Evolutionary conservation across 1,140 invertebrate species (phyloP).

Genomic region (Meloidogyne floridensis): DNA sequence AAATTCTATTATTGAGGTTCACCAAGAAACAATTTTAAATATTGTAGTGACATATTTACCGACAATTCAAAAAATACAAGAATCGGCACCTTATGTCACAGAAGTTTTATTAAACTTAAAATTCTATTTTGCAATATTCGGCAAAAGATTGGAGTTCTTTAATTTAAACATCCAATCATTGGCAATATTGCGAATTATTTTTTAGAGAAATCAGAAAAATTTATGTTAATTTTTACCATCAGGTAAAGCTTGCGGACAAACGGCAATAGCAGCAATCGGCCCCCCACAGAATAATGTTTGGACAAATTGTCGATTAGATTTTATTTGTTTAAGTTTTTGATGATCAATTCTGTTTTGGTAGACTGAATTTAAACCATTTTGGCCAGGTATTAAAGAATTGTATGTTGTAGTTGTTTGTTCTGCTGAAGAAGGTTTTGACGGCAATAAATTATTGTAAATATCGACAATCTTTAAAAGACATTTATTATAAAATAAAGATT

Average conservation of each 20-base stretch:
- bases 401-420: background rate
- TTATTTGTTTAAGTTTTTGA: slow-evolving; percentile 10
- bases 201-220: background rate
- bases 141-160: background rate
- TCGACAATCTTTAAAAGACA: slow-evolving; percentile 17
- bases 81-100: slow-evolving; percentile 4
- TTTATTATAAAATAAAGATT: no score
- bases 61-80: background rate
- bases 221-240: background rate
- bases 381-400: background rate
- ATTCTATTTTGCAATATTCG: slow-evolving; percentile 6
- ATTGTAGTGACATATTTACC: slow-evolving; percentile 9
- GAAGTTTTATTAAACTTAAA: background rate
- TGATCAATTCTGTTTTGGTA: background rate
- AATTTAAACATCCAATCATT: background rate
- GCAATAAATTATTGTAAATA: slow-evolving; percentile 16
- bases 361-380: slow-evolving; percentile 11
- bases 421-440: background rate
- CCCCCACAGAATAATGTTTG: slow-evolving; percentile 28
- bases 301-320: background rate
- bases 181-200: background rate
- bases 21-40: background rate
- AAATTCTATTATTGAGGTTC: no score
- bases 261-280: slow-evolving; percentile 8
- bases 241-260: slow-evolving; percentile 14